Conservation (phyloP, 2,888 invertebrate species). For the Mechanitis mazaeus region DNA sequence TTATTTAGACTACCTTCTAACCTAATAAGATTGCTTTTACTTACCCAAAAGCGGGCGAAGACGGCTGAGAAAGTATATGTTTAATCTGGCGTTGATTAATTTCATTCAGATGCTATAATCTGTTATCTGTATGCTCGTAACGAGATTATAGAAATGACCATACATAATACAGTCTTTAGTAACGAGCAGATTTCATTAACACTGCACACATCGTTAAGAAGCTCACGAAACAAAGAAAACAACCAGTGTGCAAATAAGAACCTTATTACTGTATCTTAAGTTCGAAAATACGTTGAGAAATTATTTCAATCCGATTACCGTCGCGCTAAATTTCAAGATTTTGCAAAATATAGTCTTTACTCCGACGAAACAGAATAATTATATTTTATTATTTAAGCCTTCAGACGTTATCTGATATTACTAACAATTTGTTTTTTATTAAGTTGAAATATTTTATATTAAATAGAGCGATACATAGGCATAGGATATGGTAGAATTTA, state of each 20-base stretch:
- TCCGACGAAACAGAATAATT: neutral
- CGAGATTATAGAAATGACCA: neutral
- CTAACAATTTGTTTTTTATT: no score
- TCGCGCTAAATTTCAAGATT: conserved; percentile 21
- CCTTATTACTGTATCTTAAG: neutral
- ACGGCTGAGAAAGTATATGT: no score
- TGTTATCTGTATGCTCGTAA: neutral
- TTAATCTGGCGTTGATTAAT: no score
- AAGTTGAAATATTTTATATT: no score
- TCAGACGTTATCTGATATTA: no score
- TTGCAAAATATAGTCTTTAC: conserved; percentile 13
- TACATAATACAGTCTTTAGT: neutral
- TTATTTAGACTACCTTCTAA: no score
- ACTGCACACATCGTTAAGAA: conserved; percentile 3
- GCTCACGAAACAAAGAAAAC: conserved; percentile 4
- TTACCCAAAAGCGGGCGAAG: no score
- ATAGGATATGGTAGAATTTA: no score
- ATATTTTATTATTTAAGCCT: no score
- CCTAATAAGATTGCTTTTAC: no score
- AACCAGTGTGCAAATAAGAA: neutral
- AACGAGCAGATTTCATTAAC: neutral
- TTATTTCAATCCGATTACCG: conserved; percentile 21
- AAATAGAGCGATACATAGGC: no score
- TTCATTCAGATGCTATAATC: neutral
- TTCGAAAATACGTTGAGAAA: neutral